Percentiles rank a stretch among this genome's conserved stretches.
Evolutionary conservation across 2,888 invertebrate genomes (phyloP).

Genomic region (Plebejus argus): DNA sequence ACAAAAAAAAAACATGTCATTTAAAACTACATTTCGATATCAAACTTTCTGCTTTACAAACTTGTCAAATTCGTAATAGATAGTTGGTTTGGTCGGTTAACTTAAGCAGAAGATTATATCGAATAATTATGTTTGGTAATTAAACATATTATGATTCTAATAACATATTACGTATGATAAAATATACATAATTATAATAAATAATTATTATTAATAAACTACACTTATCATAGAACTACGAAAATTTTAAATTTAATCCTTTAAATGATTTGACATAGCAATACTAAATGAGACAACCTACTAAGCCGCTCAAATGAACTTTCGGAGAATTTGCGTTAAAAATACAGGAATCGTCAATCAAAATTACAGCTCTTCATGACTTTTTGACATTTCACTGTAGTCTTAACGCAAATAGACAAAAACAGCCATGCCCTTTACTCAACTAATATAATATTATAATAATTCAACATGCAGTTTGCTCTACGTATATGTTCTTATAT

Average conservation of each 20-base stretch:
- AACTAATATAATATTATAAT: too few relatives aligned
- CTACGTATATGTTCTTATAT: background rate
- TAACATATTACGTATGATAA: too few relatives aligned
- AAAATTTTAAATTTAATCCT: too few relatives aligned
- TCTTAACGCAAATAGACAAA: background rate
- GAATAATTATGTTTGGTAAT: too few relatives aligned
- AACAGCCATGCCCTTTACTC: background rate
- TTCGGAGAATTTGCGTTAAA: background rate
- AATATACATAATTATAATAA: too few relatives aligned
- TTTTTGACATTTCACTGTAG: background rate
- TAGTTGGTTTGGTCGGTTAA: too few relatives aligned
- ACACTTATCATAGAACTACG: too few relatives aligned
- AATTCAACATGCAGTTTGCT: slow-evolving; percentile 4
- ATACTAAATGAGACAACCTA: background rate
- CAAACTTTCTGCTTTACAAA: slow-evolving; percentile 35
- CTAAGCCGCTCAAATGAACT: background rate
- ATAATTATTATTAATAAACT: too few relatives aligned
- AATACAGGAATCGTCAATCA: background rate
- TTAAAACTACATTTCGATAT: slow-evolving; percentile 55
- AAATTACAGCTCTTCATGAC: background rate
- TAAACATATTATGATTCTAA: too few relatives aligned
- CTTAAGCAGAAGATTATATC: too few relatives aligned
- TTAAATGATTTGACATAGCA: too few relatives aligned
- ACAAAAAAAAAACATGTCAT: slow-evolving; percentile 52
- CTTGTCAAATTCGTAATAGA: background rate